Conservation (phyloP, 2,888 invertebrate genomes). For the Acleris holmiana region DNA sequence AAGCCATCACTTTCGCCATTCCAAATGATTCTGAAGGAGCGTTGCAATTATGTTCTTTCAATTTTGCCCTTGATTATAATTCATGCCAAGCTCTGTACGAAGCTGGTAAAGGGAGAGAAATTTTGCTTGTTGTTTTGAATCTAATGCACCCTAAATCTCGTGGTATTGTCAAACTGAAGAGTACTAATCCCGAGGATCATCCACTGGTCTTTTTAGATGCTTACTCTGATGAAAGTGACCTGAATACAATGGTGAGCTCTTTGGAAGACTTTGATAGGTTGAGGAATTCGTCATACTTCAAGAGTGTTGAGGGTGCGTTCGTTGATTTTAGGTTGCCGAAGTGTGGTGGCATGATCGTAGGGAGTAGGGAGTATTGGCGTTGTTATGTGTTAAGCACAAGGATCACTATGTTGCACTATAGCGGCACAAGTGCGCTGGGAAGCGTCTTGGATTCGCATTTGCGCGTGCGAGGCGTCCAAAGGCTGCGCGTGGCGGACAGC, state of each 20-base stretch:
- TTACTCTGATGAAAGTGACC: conserved; percentile 3
- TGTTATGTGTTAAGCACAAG: too few relatives aligned
- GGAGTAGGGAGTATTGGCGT: too few relatives aligned
- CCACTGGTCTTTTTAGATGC: conserved; percentile 1
- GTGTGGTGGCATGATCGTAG: too few relatives aligned
- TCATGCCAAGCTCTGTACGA: too few relatives aligned
- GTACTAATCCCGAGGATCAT: conserved; percentile 6
- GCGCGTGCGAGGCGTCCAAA: conserved; percentile 9
- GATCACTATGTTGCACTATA: too few relatives aligned
- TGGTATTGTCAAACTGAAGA: conserved; percentile 8
- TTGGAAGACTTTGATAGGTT: background rate
- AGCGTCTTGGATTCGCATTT: background rate
- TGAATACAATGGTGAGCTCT: background rate
- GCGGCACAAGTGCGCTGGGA: too few relatives aligned
- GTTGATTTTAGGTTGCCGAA: too few relatives aligned
- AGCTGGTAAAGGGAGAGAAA: conserved; percentile 1
- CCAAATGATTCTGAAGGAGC: background rate
- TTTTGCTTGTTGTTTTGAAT: background rate
- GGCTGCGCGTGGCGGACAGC: conserved; percentile 38
- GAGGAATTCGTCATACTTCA: background rate
- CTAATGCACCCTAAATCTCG: conserved; percentile 13
- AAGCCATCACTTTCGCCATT: too few relatives aligned
- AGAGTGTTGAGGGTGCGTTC: background rate
- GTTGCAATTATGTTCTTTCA: too few relatives aligned
- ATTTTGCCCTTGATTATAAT: too few relatives aligned